Base-by-base conservation (phyloP, 2,797 vertebrate species). In the Pseudopleuronectes americanus region DNA sequence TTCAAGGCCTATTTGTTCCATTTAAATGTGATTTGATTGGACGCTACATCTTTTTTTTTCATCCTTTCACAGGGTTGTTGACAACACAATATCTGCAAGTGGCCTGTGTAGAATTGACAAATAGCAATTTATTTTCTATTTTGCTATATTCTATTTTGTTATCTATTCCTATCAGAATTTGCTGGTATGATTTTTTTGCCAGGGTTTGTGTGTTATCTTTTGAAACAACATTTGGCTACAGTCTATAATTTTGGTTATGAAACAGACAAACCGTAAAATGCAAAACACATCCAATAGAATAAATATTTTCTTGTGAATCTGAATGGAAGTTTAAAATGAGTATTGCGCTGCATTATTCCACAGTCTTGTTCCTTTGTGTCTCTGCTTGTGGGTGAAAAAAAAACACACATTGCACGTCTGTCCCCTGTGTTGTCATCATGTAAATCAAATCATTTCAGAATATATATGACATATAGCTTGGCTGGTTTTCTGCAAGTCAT, bases 401-500 rank as follows among this genome's bases (percentile, higher is more conserved):
- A 36, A 36, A 36, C 3, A 22, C 36, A 52, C 47, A 56, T 41
- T 19, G 6, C 55, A 16, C 4, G 19, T 31, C 19, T 53, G 53
- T 55, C 68, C 31, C 47, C 45, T 74, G 68, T 71, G 57, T n/a
- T 79, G 62, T 63, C 8, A 64, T 57, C 6, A 24, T 28, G 22
- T 31, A 31, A n/a, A 24, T 26, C 14, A 10, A 57, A 22, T 60
- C 41, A 58, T 41, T 14, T 64, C 59, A 61, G 4, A 17, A 19
- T 45, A 16, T 19, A 16, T 3, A 45, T 17, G 14, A 23, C 53
- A 19, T 55, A 21, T 38, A 36, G 22, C 59, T 49, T 47, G 54
- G 14, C 43, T 71, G 62, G 6, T 83, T 89, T 41, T 84, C 53
- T 86, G 87, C 87, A 84, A 85, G 80, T 84, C 86, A 89, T 84